Conservation (phyloP, 2,797 vertebrate genomes). For the Muraenolepis orangiensis region DNA sequence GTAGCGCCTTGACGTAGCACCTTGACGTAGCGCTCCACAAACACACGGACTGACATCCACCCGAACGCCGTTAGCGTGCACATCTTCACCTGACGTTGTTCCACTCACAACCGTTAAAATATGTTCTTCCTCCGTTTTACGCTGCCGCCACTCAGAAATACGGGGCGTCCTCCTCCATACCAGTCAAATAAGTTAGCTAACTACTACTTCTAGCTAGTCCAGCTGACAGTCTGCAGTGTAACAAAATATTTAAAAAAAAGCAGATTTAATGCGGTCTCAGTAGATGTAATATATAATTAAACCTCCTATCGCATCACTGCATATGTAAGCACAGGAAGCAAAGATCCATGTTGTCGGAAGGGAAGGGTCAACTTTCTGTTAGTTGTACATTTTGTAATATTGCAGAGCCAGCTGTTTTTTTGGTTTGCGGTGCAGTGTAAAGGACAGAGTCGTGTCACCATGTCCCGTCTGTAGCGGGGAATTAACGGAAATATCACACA, state of each 20-base stretch:
- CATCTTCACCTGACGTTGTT: neutral
- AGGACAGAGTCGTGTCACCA: neutral
- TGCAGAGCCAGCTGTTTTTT: conserved; percentile 12
- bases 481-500: too few relatives aligned
- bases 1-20: too few relatives aligned
- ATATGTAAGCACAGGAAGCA: conserved; percentile 21
- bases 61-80: neutral
- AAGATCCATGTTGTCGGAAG: conserved; percentile 9
- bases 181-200: conserved; percentile 44
- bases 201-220: neutral
- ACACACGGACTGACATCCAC: neutral
- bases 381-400: conserved; percentile 5
- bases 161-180: conserved; percentile 62
- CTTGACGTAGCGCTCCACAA: too few relatives aligned
- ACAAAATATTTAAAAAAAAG: conserved; percentile 34
- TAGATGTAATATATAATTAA: conserved; percentile 56
- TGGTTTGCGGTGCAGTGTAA: conserved; percentile 28
- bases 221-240: too few relatives aligned
- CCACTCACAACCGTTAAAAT: neutral
- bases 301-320: conserved; percentile 23
- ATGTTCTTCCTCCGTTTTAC: too few relatives aligned
- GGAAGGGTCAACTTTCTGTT: conserved; percentile 24
- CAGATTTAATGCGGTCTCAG: conserved; percentile 55
- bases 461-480: conserved; percentile 23
- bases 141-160: conserved; percentile 43